Base-by-base conservation (phyloP, 2,113 vertebrate species). In the Phrynosoma platyrhinos region DNA sequence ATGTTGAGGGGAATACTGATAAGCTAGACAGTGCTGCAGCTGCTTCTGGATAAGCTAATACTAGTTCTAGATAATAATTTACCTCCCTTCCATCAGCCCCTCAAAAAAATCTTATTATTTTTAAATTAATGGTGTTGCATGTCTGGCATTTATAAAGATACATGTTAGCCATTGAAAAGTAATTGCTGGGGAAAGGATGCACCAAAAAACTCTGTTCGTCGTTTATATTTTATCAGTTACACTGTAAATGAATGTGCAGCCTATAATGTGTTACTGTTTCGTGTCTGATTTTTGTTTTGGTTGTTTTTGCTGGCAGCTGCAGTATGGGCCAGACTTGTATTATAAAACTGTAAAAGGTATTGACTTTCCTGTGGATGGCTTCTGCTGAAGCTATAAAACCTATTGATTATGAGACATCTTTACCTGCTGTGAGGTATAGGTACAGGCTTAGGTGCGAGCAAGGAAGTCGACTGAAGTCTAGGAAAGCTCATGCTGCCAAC, bases 241-340 rank as follows among this genome's bases (percentile, higher is more conserved):
- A 3, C 32, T 69, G 62, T 20, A 84, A 0, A 52, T n/a, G n/a
- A 36, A 16, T 27, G 79, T 91, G 18, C 77, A 89, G 66, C 76
- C 27, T 12, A 81, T 36, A 83, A 79, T 79, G 53, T 69, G 2
- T 7, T 4, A 64, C 30, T 30, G 82, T 79, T 76, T 0, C 14
- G 7, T 0, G 53, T 71, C 72, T 66, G 20, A 66, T 82, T 40
- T 82, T 40, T 82, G 27, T 20, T 42, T 82, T 1, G 9, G 27
- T 3, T 66, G 64, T 69, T 69, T 25, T 52, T 62, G 23, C n/a
- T 42, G 74, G 40, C n/a, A 32, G 88, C 27, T 85, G 74, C 21
- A 21, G 0, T 3, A 0, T 53, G 10, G 74, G 36, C 0, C 0
- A 1, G 0, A 0, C 13, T 52, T 82, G 2, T 36, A 53, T 30